Conservation (phyloP, 2,797 vertebrate genomes). For the Cyclura pinguis region DNA sequence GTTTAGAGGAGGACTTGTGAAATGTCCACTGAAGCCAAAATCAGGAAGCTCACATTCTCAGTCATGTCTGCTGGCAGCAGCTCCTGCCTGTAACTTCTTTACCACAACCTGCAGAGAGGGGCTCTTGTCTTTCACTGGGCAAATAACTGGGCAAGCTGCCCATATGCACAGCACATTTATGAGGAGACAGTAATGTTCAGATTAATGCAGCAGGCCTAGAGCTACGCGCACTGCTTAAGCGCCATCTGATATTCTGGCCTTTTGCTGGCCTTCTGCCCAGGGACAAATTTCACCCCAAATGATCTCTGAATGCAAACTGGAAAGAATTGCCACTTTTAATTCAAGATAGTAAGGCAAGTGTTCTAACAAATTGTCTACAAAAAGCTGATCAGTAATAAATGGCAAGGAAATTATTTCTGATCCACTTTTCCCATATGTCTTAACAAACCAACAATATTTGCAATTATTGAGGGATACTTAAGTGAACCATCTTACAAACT, state of each 20-base stretch:
- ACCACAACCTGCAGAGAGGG: conserved; percentile 18
- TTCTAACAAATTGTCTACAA: background rate
- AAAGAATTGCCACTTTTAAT: background rate
- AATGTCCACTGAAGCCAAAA: conserved; percentile 28
- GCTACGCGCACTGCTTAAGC: conserved; percentile 13
- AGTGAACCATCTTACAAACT: background rate
- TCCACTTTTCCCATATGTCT: background rate
- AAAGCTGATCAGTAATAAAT: background rate
- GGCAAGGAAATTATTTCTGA: background rate
- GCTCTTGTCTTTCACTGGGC: conserved; percentile 39
- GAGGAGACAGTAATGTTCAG: conserved; percentile 16
- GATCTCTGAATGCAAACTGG: conserved; percentile 31
- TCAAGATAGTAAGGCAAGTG: background rate
- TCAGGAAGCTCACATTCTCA: conserved; percentile 36
- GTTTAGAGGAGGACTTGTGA: conserved; percentile 27
- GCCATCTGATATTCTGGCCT: conserved; percentile 22
- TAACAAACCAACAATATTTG: background rate
- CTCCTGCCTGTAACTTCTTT: conserved; percentile 31
- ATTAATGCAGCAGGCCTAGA: conserved; percentile 3
- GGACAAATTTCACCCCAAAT: conserved; percentile 34
- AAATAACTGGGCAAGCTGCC: conserved; percentile 37
- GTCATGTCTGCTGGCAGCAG: conserved; percentile 42
- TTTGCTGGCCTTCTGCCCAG: conserved; percentile 20
- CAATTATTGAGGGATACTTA: background rate
- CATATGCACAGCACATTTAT: conserved; percentile 28